Base-by-base conservation (phyloP, 2,797 vertebrate species). In the Diglossa cyanea region DNA sequence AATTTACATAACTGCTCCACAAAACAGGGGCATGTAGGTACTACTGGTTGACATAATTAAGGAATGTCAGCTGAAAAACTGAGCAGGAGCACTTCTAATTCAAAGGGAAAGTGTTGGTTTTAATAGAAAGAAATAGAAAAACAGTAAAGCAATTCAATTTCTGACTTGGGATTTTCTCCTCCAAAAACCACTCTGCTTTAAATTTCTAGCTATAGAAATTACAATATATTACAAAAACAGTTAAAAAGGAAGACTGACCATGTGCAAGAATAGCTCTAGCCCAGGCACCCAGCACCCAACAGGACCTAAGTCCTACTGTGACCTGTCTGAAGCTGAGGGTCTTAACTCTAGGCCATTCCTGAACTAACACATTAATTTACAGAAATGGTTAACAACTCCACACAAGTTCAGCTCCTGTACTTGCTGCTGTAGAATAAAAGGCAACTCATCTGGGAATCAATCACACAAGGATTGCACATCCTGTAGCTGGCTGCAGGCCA, bases 401-500 rank as follows among this genome's bases (percentile, higher is more conserved):
- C 42, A 11, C 8, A 19, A 23, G 8, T 7, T 31, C 47, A 35
- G 50, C 9, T 68, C 33, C 47, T 73, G 42, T 39, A 13, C 63
- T 72, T 51, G 10, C 42, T 44, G 6, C 47, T 57, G n/a, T 2
- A 31, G 23, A 51, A 0, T 8, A 37, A 45, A 50, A 50, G 8
- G 31, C 51, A 47, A 4, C 35, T 54, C 44, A 17, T 12, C 6
- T 26, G 51, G 47, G 47, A 65, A 10, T 44, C n/a, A 11, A 11
- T 28, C 26, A 18, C 1, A 54, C 6, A 9, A 0, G 0, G 16
- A 42, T 1, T 23, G 18, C n/a, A 53, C 5, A 8, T 2, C 1
- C 80, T 61, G 13, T 6, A 70, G 44, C 37, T 24, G 39, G n/a
- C 63, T 60, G 13, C 58, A 66, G 54, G 70, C 66, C 48, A 33